phyloP scores from a whole-genome alignment of 2,888 invertebrate species.

The Polydrusus cervinus region DNA sequence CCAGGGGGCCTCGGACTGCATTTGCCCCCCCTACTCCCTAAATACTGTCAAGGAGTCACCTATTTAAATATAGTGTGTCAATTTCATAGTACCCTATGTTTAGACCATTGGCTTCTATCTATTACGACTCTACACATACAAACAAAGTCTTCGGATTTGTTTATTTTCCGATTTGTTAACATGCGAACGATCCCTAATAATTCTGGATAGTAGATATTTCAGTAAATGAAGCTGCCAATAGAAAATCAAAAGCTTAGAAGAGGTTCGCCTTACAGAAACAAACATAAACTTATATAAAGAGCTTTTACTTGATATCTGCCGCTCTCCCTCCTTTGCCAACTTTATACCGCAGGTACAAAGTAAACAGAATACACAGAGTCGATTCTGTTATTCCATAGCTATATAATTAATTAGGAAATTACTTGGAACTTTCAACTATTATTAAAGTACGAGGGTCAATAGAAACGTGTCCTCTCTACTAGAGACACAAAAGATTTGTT shows the following conservation, averaged over 20 bases:
- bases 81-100: no score
- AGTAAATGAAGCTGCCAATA: constrained; percentile 66
- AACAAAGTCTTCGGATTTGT: no score
- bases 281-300: constrained; percentile 69
- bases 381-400: constrained; percentile 64
- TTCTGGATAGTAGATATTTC: constrained; percentile 67
- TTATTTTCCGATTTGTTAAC: not conserved
- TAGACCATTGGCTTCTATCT: no score
- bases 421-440: constrained; percentile 66
- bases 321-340: constrained; percentile 47
- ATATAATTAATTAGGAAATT: constrained; percentile 69
- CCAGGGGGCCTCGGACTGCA: no score
- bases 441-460: no score
- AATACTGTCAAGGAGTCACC: no score
- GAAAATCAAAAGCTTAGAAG: constrained; percentile 71
- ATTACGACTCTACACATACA: no score
- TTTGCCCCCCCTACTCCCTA: no score
- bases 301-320: constrained; percentile 50
- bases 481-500: no score
- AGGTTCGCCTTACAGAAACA: constrained; percentile 71
- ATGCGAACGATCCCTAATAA: constrained; percentile 68
- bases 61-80: no score
- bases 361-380: constrained; percentile 62
- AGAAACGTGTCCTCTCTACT: no score
- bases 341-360: constrained; percentile 64